phyloP scores from a whole-genome alignment of 2,888 invertebrate species.

The Cheilosia soror region DNA sequence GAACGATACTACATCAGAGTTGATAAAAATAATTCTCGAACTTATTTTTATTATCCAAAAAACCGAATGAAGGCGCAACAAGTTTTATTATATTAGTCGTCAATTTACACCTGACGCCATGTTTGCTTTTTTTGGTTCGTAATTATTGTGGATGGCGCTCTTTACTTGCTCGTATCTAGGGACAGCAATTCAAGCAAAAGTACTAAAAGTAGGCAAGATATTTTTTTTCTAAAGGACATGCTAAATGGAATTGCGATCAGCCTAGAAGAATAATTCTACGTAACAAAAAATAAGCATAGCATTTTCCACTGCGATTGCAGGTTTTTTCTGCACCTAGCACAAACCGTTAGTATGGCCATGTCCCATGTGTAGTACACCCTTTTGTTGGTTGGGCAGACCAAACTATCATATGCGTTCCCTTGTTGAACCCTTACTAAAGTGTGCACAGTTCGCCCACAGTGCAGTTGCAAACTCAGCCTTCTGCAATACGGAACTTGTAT shows the following conservation, averaged over 20 bases:
- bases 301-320: no score
- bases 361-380: no score
- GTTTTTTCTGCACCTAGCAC: no score
- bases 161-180: conserved; percentile 61
- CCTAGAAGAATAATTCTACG: not conserved
- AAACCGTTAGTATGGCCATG: no score
- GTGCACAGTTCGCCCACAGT: no score
- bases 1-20: not conserved
- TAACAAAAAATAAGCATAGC: no score
- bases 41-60: not conserved
- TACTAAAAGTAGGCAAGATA: conserved; percentile 34
- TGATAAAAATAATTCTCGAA: no score
- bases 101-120: conserved; percentile 22
- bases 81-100: not conserved
- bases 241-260: not conserved
- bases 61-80: conserved; percentile 42
- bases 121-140: not conserved
- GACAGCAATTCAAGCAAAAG: not conserved
- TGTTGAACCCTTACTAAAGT: no score
- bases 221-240: conserved; percentile 19
- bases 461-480: no score
- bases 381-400: no score
- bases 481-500: no score
- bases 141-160: not conserved
- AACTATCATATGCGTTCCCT: no score